Conservation (phyloP, 1,140 invertebrate genomes). For the Bradynema listronoti region DNA sequence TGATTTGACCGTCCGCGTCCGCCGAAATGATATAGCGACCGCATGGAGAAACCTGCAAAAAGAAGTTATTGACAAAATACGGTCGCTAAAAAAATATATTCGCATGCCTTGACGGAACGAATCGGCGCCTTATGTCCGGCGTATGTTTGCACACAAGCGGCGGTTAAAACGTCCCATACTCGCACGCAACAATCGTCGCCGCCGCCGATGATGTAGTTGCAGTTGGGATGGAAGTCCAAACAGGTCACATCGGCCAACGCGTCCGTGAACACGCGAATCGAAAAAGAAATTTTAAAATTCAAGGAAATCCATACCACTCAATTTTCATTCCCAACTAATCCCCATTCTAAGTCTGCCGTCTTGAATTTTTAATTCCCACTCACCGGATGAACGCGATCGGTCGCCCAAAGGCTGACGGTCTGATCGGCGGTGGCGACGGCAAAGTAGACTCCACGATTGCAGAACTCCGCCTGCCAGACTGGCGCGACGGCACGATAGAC, state of each 20-base stretch:
- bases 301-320: no score
- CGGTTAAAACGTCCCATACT: conserved; percentile 86
- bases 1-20: conserved; percentile 43
- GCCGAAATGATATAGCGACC: conserved; percentile 51
- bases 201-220: conserved; percentile 66
- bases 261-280: conserved; percentile 88
- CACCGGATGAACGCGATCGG: conserved; percentile 83
- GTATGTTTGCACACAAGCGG: conserved; percentile 73
- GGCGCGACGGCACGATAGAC: conserved; percentile 64
- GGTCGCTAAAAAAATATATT: no score
- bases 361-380: no score
- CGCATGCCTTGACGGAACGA: conserved; percentile 27
- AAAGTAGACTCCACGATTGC: conserved; percentile 87
- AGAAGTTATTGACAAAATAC: no score
- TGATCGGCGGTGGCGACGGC: conserved; percentile 82
- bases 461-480: conserved; percentile 59
- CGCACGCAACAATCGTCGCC: conserved; percentile 87
- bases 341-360: no score
- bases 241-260: conserved; percentile 87
- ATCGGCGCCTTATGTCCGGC: conserved; percentile 42
- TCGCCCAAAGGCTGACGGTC: conserved; percentile 86
- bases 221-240: conserved; percentile 55
- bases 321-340: no score
- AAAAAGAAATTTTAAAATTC: no score
- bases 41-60: conserved; percentile 49